A percentile compares a stretch with the other conserved stretches of the same genome.
Evolutionary conservation across 2,113 vertebrate genomes (phyloP).

Genomic region (Cygnus atratus): DNA sequence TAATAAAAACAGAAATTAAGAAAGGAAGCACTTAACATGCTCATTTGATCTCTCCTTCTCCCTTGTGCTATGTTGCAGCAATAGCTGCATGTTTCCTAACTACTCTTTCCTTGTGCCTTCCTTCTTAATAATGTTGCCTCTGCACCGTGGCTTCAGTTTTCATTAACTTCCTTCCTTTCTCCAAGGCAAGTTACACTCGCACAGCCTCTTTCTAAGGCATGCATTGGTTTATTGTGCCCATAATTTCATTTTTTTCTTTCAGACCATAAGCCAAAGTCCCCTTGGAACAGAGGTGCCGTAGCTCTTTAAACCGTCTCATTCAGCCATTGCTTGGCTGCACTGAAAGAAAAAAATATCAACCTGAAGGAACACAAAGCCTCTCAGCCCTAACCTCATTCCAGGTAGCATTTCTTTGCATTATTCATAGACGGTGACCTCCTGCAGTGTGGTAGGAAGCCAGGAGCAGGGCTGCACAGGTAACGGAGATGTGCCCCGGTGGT

Average conservation of each 20-base stretch:
- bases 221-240: not conserved
- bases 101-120: not conserved
- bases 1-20: not conserved
- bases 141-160: not conserved
- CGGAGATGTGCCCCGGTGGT: rapidly evolving
- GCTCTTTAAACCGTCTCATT: not conserved
- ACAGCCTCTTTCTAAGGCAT: not conserved
- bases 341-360: not conserved
- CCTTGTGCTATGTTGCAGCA: not conserved
- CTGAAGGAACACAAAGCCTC: not conserved
- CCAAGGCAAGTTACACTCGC: not conserved
- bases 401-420: not conserved
- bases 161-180: conserved; percentile 8
- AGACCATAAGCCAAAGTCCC: not conserved
- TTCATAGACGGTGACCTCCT: not conserved
- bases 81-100: not conserved
- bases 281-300: not conserved
- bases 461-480: not conserved
- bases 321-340: not conserved
- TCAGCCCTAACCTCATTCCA: not conserved
- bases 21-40: not conserved
- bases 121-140: not conserved
- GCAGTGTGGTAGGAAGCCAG: not conserved
- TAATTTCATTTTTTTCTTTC: not conserved
- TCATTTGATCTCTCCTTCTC: not conserved